Evolutionary conservation across 2,888 invertebrate genomes (phyloP).

Genomic region (Polydrusus cervinus): DNA sequence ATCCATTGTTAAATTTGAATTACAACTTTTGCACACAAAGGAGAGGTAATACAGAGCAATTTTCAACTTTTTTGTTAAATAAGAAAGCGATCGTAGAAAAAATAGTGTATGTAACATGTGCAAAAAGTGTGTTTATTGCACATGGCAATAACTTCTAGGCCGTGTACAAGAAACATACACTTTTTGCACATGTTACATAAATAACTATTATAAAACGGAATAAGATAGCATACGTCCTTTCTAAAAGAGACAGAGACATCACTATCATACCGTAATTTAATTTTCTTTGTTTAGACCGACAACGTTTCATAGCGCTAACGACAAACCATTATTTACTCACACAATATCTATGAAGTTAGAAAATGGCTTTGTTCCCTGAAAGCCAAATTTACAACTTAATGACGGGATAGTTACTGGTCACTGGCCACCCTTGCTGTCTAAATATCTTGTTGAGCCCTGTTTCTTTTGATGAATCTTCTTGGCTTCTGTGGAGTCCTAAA

Average conservation of each 20-base stretch:
- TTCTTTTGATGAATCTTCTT: background rate
- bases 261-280: slow-evolving; percentile 2
- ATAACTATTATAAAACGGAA: too few relatives aligned
- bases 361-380: slow-evolving; percentile 10
- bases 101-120: too few relatives aligned
- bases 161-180: too few relatives aligned
- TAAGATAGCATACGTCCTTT: too few relatives aligned
- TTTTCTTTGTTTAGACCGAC: slow-evolving; percentile 20
- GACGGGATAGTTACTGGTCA: slow-evolving; percentile 14
- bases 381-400: slow-evolving; percentile 39
- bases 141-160: too few relatives aligned
- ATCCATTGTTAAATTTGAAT: too few relatives aligned
- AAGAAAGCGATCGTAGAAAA: too few relatives aligned
- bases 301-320: background rate
- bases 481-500: background rate
- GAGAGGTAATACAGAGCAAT: too few relatives aligned
- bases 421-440: slow-evolving; percentile 17
- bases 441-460: slow-evolving; percentile 4
- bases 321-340: slow-evolving; percentile 12
- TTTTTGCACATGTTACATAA: too few relatives aligned
- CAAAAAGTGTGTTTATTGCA: too few relatives aligned
- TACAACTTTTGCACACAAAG: too few relatives aligned
- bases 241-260: background rate
- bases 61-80: too few relatives aligned
- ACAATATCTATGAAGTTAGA: slow-evolving; percentile 5